A percentile compares a stretch with the other conserved stretches of the same genome.
Evolutionary conservation across 2,113 vertebrate genomes (phyloP).

Genomic region (Furnarius figulus): DNA sequence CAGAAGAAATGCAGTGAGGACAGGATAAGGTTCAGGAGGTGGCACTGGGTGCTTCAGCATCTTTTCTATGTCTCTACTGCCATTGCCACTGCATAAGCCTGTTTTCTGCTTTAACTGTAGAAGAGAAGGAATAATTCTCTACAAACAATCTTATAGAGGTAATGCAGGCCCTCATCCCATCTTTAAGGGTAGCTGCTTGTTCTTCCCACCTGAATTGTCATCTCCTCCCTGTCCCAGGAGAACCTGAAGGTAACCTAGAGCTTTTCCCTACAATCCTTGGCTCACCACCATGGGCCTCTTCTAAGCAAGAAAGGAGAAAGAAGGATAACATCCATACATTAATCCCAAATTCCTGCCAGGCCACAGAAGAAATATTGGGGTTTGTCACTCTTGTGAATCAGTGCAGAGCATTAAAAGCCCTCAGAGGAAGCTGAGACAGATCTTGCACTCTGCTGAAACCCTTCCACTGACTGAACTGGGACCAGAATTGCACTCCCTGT

Average conservation of each 20-base stretch:
- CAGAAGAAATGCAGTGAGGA: neutral
- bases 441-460: neutral
- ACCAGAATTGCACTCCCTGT: neutral
- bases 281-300: neutral
- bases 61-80: neutral
- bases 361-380: neutral
- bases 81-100: neutral
- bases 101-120: neutral
- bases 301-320: neutral
- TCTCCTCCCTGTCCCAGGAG: neutral
- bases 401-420: neutral
- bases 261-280: neutral
- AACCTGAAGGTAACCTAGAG: neutral
- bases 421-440: neutral
- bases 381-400: neutral
- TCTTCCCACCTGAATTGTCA: neutral
- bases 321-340: neutral
- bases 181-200: neutral
- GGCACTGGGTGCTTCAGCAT: neutral
- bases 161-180: neutral
- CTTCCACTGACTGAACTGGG: neutral
- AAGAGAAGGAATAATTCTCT: neutral
- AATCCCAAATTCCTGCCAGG: neutral
- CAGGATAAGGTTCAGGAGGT: neutral
- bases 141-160: neutral